phyloP scores from a whole-genome alignment of 2,888 invertebrate genomes.

The Amblyjoppa proteus region DNA sequence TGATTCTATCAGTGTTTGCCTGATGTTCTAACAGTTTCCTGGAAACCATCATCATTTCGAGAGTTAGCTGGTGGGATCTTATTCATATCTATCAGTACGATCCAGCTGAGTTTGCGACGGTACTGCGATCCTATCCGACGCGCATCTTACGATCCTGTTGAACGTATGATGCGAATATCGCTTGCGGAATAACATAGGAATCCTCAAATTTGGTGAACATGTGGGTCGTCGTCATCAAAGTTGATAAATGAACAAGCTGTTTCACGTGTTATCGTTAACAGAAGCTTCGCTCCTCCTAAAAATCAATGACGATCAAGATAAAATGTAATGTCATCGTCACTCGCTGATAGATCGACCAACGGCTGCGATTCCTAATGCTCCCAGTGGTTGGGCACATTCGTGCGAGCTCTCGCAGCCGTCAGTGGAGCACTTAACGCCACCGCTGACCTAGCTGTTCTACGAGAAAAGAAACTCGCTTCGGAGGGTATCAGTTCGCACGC shows the following conservation, averaged over 20 bases:
- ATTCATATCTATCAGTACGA: neutral
- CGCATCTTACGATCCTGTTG: too few relatives aligned
- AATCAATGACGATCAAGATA: neutral
- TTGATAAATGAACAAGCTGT: too few relatives aligned
- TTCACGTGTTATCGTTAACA: too few relatives aligned
- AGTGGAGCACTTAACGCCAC: neutral
- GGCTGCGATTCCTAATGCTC: neutral
- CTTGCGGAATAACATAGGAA: too few relatives aligned
- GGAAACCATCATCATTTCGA: neutral
- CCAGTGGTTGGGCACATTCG: neutral
- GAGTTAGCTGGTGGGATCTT: neutral
- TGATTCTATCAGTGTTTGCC: constrained; percentile 1
- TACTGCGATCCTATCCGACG: too few relatives aligned
- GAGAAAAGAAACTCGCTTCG: neutral
- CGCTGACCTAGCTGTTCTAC: neutral
- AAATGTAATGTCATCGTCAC: neutral
- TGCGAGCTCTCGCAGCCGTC: neutral
- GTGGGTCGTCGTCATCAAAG: too few relatives aligned
- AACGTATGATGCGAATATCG: too few relatives aligned
- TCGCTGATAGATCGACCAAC: neutral
- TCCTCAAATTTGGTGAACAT: too few relatives aligned
- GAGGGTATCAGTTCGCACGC: constrained; percentile 32
- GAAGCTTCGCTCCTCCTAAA: neutral
- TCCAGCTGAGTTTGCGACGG: neutral
- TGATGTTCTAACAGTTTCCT: neutral